Evolutionary conservation across 2,797 vertebrate genomes (phyloP).

Genomic region (Liparis tanakae): DNA sequence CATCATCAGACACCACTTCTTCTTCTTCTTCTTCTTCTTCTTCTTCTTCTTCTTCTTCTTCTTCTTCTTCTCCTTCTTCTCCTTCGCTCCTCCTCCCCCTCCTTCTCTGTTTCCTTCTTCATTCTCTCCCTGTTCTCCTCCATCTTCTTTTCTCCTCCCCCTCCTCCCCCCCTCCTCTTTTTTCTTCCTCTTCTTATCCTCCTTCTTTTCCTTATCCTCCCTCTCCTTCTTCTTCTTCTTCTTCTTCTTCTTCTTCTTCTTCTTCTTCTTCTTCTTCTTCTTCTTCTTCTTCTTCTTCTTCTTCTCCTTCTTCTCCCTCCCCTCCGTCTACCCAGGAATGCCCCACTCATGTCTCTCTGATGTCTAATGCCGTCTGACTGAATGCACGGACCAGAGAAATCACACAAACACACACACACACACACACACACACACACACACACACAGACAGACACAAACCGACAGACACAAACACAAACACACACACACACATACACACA

Average conservation of each 20-base stretch:
- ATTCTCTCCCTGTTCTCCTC: no score
- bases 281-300: slow-evolving; percentile 38
- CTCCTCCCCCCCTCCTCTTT: no score
- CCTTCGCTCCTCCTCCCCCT: no score
- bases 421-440: no score
- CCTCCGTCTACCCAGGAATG: slow-evolving; percentile 67
- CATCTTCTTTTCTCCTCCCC: slow-evolving; percentile 38
- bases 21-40: background rate
- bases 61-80: no score
- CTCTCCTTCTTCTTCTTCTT: no score
- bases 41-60: no score
- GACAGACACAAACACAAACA: no score
- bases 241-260: slow-evolving; percentile 38
- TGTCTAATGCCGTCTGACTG: slow-evolving; percentile 66
- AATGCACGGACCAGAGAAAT: slow-evolving; percentile 50
- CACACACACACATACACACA: no score
- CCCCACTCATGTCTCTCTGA: slow-evolving; percentile 70
- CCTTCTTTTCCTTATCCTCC: slow-evolving; percentile 14
- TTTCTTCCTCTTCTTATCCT: slow-evolving; percentile 37
- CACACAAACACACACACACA: no score
- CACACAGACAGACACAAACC: no score
- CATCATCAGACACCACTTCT: slow-evolving; percentile 4
- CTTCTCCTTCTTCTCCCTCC: slow-evolving; percentile 33
- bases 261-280: slow-evolving; percentile 34
- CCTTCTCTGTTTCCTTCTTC: no score